Evolutionary conservation across 2,888 invertebrate species (phyloP).

Genomic region (Acanthopleura granulata): DNA sequence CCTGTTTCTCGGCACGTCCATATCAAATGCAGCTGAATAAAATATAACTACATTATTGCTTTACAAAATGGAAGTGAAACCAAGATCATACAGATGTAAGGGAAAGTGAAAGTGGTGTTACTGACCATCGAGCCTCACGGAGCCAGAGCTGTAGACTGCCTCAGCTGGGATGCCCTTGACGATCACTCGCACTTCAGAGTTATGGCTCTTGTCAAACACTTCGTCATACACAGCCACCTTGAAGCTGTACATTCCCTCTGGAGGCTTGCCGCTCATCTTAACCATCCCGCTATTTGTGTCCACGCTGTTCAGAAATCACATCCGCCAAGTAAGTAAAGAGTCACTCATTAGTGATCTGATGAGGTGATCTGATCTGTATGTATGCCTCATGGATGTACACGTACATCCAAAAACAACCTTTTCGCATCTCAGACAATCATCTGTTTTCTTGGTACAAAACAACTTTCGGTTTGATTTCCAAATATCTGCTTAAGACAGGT

Average conservation of each 20-base stretch:
- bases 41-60: too few species aligned
- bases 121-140: conserved; percentile 80
- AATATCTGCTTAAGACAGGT: too few species aligned
- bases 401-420: too few species aligned
- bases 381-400: too few species aligned
- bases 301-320: conserved; percentile 74
- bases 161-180: conserved; percentile 96
- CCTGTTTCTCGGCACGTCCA: too few species aligned
- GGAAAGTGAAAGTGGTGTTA: background rate
- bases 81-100: too few species aligned
- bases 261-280: conserved; percentile 83
- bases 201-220: conserved; percentile 81
- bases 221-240: conserved; percentile 89
- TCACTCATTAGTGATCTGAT: background rate
- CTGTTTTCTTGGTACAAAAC: too few species aligned
- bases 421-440: too few species aligned
- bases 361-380: background rate
- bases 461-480: too few species aligned
- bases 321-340: background rate
- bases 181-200: conserved; percentile 95
- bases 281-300: conserved; percentile 95
- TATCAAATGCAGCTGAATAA: too few species aligned
- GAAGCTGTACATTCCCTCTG: conserved; percentile 77
- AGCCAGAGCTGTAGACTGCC: conserved; percentile 95
- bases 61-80: too few species aligned